These are phyloP conservation scores for Ecliptopera silaceata DNA, from an alignment of 2,888 invertebrate species.

Conservation along the genomic window DNA sequence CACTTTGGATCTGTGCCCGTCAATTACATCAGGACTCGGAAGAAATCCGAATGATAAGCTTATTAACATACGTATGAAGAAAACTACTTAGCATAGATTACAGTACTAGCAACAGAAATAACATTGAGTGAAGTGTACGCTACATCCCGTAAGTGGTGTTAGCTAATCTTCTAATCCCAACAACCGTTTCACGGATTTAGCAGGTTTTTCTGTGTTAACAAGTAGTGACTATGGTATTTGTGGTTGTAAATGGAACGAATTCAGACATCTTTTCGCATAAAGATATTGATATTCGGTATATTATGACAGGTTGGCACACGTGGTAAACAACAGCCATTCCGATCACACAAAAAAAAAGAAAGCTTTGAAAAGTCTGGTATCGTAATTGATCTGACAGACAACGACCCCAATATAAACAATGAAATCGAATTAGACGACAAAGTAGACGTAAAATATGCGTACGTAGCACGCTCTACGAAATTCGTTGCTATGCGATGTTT, in stretches of 20 bases:
- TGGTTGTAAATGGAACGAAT: not conserved
- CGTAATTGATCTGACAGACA: not conserved
- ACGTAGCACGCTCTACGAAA: conserved; percentile 40
- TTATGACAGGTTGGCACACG: conserved; percentile 6
- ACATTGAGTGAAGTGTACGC: conserved; percentile 6
- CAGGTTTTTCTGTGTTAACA: not conserved
- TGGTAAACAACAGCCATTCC: not conserved
- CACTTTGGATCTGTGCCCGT: conserved; percentile 28
- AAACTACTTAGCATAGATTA: not conserved
- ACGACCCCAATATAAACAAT: conserved; percentile 18
- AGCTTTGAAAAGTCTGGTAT: not conserved
- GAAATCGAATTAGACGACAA: conserved; percentile 17
- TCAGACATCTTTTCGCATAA: not conserved
- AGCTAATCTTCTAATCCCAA: conserved; percentile 15
- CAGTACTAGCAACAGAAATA: not conserved
- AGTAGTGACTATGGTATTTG: not conserved
- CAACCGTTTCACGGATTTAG: conserved; percentile 7
- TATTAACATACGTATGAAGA: not conserved
- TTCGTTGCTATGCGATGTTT: conserved; percentile 36
- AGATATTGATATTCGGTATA: not conserved
- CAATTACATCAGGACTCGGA: conserved; percentile 14
- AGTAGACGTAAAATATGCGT: conserved; percentile 28
- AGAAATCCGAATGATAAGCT: conserved; percentile 18
- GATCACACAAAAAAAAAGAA: not conserved
- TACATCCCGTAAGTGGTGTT: conserved; percentile 9